These are phyloP conservation scores for Acrobasis repandana DNA, from an alignment of 2,888 invertebrate genomes.

Conservation along the genomic window DNA sequence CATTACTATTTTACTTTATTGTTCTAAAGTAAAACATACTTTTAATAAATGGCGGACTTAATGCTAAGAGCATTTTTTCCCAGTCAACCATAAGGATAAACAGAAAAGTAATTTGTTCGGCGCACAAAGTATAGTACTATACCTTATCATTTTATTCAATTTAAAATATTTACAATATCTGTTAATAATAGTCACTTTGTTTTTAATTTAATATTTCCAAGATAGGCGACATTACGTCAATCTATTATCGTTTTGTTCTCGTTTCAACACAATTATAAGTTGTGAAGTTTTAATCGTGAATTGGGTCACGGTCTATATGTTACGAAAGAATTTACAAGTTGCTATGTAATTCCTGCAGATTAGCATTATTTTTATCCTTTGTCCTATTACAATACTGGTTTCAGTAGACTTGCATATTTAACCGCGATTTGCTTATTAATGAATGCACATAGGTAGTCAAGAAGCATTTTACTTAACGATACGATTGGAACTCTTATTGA, in stretches of 20 bases:
- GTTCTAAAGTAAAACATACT: too few species aligned
- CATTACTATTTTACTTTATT: too few species aligned
- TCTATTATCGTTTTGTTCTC: constrained; percentile 34
- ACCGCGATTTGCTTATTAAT: neutral
- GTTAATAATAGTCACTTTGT: too few species aligned
- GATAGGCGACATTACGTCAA: constrained; percentile 32
- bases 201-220: constrained; percentile 22
- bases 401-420: neutral
- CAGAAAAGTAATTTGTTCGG: too few species aligned
- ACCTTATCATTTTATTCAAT: too few species aligned
- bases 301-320: constrained; percentile 35
- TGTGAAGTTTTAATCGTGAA: constrained; percentile 24
- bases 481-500: too few species aligned
- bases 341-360: constrained; percentile 8
- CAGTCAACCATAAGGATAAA: too few species aligned
- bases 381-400: neutral
- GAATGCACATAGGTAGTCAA: neutral
- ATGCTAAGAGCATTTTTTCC: too few species aligned
- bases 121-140: too few species aligned
- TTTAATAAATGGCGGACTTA: too few species aligned
- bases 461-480: too few species aligned
- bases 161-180: too few species aligned
- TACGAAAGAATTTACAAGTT: constrained; percentile 26
- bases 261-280: constrained; percentile 31
- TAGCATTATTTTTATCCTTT: neutral